Evolutionary conservation across 2,888 invertebrate genomes (phyloP), one percentile per base, ranked within the genome.

Genomic region (Atethmia centrago): DNA sequence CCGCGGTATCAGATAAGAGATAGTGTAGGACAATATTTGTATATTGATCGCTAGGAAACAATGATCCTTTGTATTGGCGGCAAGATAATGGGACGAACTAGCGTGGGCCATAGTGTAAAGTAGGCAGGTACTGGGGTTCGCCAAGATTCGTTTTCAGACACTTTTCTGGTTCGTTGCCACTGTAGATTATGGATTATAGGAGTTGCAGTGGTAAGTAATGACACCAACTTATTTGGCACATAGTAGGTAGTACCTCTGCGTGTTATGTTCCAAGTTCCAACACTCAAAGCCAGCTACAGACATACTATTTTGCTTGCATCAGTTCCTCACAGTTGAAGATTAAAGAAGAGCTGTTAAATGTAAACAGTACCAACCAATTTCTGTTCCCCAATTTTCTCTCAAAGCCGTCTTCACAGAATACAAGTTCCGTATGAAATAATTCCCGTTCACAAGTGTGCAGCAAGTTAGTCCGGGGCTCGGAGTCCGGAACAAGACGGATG

Each of bases 41-140:
- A 85, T 90, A 92, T 92, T 91, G 93, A 93, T 91, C 89, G 88
- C 89, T 87, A 82, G 71, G 85, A 88, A 88, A 93, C 92, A 93
- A 91, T 90, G 82, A 79, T 77, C 77, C 87, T 87, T 84, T 88
- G 86, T 87, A 79, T 71, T 70, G 80, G 79, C 78, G 81, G 81
- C 25, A 62, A 71, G 65, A 81, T 83, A 58, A 45, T 51, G 47
- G 55, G 31, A 53, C 9, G 14, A 61, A 31, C 45, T 42, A 58
- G n/a, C 21, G 7, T 71, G 42, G 71, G 25, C 40, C 53, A 62
- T 25, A 3, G 31, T 56, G 55, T 62, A 14, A 21, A 40, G 14
- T 4, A 31, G 53, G 12, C 14, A 10, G 64, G 8, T 61, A 59
- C 14, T 12, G 31, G 21, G 21, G 14, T n/a, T 19, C n/a, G 9